These are phyloP conservation scores for Exocentrus adspersus DNA, from an alignment of 2,888 invertebrate genomes.

Conservation along the genomic window DNA sequence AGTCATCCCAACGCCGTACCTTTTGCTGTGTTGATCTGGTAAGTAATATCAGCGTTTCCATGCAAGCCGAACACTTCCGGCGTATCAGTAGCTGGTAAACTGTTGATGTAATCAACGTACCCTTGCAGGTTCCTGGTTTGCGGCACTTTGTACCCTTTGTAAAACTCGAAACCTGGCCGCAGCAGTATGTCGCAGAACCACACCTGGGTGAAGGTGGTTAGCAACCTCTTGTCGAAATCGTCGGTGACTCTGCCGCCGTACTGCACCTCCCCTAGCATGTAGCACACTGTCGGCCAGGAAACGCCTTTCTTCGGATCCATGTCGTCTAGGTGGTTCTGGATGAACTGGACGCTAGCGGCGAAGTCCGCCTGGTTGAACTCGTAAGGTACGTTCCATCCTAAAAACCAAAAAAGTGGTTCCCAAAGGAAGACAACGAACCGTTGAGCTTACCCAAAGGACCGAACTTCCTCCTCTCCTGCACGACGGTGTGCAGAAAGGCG, in stretches of 20 bases:
- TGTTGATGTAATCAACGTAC: slow-evolving; percentile 88
- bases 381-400: slow-evolving; percentile 96
- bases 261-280: slow-evolving; percentile 94
- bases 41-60: slow-evolving; percentile 95
- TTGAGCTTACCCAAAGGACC: slow-evolving; percentile 84
- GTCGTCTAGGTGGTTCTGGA: slow-evolving; percentile 96
- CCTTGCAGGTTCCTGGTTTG: slow-evolving; percentile 81
- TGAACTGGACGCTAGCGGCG: slow-evolving; percentile 93
- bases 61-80: slow-evolving; percentile 98
- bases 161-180: slow-evolving; percentile 90
- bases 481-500: slow-evolving; percentile 93
- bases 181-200: slow-evolving; percentile 95
- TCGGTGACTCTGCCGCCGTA: slow-evolving; percentile 91
- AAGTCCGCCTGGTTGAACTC: slow-evolving; percentile 98
- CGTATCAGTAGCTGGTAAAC: slow-evolving; percentile 84
- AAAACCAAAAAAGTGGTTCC: too few species aligned
- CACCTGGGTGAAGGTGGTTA: slow-evolving; percentile 92
- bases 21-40: slow-evolving; percentile 96
- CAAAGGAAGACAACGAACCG: too few species aligned
- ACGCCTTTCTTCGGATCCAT: slow-evolving; percentile 97
- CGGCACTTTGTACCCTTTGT: slow-evolving; percentile 92
- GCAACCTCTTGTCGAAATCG: slow-evolving; percentile 93
- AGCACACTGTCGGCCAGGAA: slow-evolving; percentile 96
- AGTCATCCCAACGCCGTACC: slow-evolving; percentile 60
- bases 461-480: slow-evolving; percentile 95